Conservation (phyloP, 53 echinoderm and acorn worm species). For the Crossaster papposus region DNA sequence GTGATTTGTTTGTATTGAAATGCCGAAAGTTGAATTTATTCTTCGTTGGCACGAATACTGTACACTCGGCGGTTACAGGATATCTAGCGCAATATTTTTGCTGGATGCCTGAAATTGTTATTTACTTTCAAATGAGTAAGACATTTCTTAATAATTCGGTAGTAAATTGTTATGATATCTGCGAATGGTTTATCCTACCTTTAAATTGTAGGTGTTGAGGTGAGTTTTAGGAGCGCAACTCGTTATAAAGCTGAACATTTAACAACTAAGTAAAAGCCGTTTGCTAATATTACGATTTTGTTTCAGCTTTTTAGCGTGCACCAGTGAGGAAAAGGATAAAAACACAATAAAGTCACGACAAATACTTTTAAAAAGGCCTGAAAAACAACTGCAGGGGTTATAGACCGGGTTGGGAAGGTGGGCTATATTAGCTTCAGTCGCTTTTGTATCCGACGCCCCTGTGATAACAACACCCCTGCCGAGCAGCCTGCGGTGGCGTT, state of each 20-base stretch:
- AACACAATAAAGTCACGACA: not conserved
- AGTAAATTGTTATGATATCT: no score
- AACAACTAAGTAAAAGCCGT: not conserved
- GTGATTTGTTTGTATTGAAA: no score
- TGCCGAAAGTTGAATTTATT: no score
- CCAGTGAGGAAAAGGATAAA: not conserved
- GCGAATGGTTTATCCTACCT: no score
- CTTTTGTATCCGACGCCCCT: constrained; percentile 25
- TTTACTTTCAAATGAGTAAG: no score
- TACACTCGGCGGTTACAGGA: no score
- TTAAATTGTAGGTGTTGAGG: no score
- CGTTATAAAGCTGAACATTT: not conserved
- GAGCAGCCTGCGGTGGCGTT: constrained; percentile 41
- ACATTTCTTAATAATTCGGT: no score
- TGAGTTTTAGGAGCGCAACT: not conserved
- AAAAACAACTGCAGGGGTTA: constrained; percentile 59
- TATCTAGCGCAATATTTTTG: no score
- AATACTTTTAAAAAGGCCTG: not conserved
- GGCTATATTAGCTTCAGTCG: constrained; percentile 21
- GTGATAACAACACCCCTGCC: constrained; percentile 24
- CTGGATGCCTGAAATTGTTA: no score
- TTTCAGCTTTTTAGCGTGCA: not conserved
- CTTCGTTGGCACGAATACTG: no score
- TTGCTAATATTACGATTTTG: not conserved
- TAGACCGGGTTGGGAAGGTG: constrained; percentile 13